These are phyloP conservation scores for Nylanderia fulva DNA, from an alignment of 1,140 invertebrate species.

Conservation along the genomic window DNA sequence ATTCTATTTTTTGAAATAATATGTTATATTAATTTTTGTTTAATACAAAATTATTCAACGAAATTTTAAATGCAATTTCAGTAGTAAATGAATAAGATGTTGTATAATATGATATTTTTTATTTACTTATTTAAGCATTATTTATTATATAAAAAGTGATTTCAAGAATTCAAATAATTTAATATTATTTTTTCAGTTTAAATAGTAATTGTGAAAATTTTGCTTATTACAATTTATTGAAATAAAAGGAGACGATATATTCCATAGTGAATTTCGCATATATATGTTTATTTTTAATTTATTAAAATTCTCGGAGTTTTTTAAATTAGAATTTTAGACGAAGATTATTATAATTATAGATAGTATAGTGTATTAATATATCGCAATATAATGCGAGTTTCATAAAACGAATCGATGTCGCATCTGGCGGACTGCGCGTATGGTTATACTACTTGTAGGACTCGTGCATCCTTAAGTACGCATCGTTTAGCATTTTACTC, in stretches of 20 bases:
- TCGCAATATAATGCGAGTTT: neutral
- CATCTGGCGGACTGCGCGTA: neutral
- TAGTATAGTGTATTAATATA: neutral
- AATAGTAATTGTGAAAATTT: neutral
- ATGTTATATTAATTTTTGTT: no score
- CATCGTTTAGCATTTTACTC: neutral
- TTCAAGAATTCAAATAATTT: no score
- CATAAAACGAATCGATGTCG: neutral
- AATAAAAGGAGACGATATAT: neutral
- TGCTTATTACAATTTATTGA: neutral
- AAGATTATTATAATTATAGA: neutral
- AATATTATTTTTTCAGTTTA: no score
- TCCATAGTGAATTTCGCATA: neutral
- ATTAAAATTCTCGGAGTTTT: neutral
- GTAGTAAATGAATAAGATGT: no score
- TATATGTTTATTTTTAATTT: neutral
- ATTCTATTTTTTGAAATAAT: neutral
- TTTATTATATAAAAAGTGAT: neutral
- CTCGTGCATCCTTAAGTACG: neutral
- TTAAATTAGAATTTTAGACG: neutral
- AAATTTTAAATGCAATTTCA: no score
- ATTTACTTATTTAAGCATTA: neutral
- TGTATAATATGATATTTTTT: neutral
- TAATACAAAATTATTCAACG: no score
- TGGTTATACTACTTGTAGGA: constrained; percentile 27